Base-by-base conservation (phyloP, 2,113 vertebrate genomes). In the Mobula birostris region DNA sequence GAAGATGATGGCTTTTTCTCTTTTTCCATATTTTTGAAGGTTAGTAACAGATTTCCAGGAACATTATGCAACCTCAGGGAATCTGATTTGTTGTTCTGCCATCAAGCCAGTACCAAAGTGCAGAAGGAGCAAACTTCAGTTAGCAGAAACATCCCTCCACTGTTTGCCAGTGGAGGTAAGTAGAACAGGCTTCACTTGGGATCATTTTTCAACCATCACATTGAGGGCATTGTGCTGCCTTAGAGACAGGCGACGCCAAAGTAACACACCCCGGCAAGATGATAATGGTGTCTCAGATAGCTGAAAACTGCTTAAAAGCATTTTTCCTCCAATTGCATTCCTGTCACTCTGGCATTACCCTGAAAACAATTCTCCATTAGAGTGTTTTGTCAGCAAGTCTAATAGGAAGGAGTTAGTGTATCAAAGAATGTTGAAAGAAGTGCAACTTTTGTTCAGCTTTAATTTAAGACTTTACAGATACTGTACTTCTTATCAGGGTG, bases 171-270 rank as follows among this genome's bases (percentile, higher is more conserved):
- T 94, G 32, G 94, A 85, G 90, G 68, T 76, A 79, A 29, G 88
- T 88, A 94, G 66, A 24, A 5, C 94, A 94, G 91, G 63, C 94
- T 85, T 94, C 94, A 94, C 91, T 2, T 0, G 0, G 79, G 94
- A 95, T 96, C 94, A 3, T 94, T 90, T 96, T 95, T 78, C 95
- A 94, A 4, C 66, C 70, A 94, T 95, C 95, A 97, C 94, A 95
- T 94, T 95, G 82, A 91, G 61, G 94, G 95, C 72, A 95, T 96
- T 97, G 97, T 97, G 91, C 82, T n/a, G 66, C 94, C 95, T 96
- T 95, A 94, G 82, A 96, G 95, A 96, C 95, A 96, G 95, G 94
- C 94, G 95, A 97, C 95, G 94, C 96, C 96, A 96, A 95, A 96
- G 94, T 82, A 94, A 68, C 94, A 94, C 95, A 96, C 95, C 17